Percentiles rank a stretch among this genome's conserved stretches.
phyloP scores from a whole-genome alignment of 2,888 invertebrate genomes.

The Drosophila anceps region DNA sequence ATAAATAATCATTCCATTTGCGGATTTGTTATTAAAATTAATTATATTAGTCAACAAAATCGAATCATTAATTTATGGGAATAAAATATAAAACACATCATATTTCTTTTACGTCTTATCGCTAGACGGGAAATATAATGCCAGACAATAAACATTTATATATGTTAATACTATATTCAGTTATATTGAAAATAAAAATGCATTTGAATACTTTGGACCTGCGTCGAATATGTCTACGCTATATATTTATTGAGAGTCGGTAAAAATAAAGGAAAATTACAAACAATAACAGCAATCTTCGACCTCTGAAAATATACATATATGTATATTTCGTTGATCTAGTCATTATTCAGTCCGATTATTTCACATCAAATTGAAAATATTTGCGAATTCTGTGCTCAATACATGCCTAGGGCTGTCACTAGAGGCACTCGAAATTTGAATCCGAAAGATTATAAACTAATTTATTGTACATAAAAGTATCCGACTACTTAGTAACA shows the following conservation, averaged over 20 bases:
- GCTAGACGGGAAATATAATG: slow-evolving; percentile 6
- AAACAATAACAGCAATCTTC: neutral
- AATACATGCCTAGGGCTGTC: neutral
- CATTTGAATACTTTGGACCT: slow-evolving; percentile 40
- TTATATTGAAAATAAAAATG: neutral
- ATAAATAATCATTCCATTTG: neutral
- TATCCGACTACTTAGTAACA: neutral
- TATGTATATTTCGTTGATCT: neutral
- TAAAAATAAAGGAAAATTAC: neutral
- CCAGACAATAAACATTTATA: slow-evolving; percentile 17
- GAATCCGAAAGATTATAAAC: neutral
- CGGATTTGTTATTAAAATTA: neutral
- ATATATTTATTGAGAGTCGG: neutral
- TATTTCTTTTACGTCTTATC: slow-evolving; percentile 40
- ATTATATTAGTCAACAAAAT: neutral
- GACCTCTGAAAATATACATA: neutral
- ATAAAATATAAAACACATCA: neutral
- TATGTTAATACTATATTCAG: neutral
- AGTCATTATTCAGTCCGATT: neutral
- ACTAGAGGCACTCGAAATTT: neutral
- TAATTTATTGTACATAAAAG: neutral
- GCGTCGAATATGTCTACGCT: neutral
- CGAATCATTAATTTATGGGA: slow-evolving; percentile 3
- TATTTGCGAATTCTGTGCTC: neutral
- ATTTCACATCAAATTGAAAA: neutral